Evolutionary conservation across 2,113 vertebrate genomes (phyloP).

Genomic region (Pampusana beccarii): DNA sequence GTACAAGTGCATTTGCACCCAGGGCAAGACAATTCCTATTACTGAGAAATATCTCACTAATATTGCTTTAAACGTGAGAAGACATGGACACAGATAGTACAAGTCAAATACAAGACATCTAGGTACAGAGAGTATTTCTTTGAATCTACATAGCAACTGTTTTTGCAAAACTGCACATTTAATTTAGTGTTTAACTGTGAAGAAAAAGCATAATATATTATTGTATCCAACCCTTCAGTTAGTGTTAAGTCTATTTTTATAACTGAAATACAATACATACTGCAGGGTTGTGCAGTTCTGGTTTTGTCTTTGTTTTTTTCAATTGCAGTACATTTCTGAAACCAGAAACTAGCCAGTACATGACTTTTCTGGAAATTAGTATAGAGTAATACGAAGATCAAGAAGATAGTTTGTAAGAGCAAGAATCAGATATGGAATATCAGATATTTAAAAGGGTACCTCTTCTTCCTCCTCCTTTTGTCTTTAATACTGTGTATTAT

Average conservation of each 20-base stretch:
- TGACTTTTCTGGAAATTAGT: neutral
- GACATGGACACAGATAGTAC: neutral
- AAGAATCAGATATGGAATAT: neutral
- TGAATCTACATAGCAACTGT: neutral
- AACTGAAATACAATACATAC: neutral
- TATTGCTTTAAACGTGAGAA: neutral
- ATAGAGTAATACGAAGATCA: neutral
- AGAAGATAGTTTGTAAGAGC: neutral
- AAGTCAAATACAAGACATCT: neutral
- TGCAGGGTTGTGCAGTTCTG: neutral
- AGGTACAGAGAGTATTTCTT: neutral
- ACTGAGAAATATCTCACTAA: neutral
- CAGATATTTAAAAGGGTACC: neutral
- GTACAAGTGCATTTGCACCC: neutral
- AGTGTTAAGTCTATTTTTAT: neutral
- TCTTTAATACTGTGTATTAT: neutral
- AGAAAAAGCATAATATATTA: neutral
- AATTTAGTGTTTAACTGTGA: neutral
- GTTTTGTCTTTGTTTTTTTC: neutral
- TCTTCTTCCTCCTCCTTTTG: neutral
- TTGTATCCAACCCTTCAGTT: neutral
- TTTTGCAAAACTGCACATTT: neutral
- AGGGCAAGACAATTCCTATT: neutral
- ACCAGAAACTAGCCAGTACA: neutral
- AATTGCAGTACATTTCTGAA: neutral